Evolutionary conservation across 2,888 invertebrate species (phyloP), one percentile per base, ranked within the genome.

Genomic region (Thereva nobilitata): DNA sequence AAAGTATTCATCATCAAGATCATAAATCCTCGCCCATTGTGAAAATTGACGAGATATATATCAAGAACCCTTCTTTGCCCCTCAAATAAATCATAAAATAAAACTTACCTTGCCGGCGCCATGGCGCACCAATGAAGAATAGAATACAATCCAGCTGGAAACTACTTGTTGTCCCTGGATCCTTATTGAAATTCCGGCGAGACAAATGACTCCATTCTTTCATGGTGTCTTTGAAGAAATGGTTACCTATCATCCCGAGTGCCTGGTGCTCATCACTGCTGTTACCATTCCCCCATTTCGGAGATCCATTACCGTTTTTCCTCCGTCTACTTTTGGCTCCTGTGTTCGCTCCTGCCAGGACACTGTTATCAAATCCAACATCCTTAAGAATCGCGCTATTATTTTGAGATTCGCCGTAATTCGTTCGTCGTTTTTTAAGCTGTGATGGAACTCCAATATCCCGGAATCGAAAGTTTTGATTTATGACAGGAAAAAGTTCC

Each of bases 41-140:
- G 23, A 23, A 23, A 23, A 23, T 23, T 23, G 2, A 52, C 37
- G 9, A 9, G 35, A 52, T 52, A 52, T 23, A 52, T 52, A 4
- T 35, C 8, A 23, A 2, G 23, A 23, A 23, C 23, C 23, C 23
- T 23, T n/a, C n/a, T 38, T 47, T 37, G n/a, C 4, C 40, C 37
- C 38, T 10, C 49, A 47, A 44, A 40, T 61, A 12, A 61, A 40
- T 61, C 61, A 53, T 64, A 53, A 52, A 64, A 38, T 12, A 35
- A 12, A 50, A 65, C 64, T 68, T 71, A 75, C 83, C 83, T 78
- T 83, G 83, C 69, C 83, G 83, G 67, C 82, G 81, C 68, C 23
- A 23, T 23, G 83, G 76, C 6, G 82, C 80, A 35, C 82, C 81
- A 40, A 79, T 75, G 55, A 80, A 80, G 66, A 82, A 82, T 2